phyloP scores from a whole-genome alignment of 2,888 invertebrate species.

The Dastarcus helophoroides region DNA sequence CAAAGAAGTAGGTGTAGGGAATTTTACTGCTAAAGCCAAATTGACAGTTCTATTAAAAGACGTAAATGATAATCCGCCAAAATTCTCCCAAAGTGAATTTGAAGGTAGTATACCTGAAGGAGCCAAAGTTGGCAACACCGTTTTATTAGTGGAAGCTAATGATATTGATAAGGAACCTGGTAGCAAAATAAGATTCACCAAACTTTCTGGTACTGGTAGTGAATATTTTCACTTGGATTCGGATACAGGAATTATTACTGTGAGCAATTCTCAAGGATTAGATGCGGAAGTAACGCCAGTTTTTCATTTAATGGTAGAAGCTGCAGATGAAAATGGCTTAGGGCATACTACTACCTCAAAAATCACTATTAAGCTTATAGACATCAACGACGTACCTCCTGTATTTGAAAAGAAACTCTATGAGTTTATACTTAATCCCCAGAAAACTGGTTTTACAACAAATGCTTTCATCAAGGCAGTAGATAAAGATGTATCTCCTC shows the following conservation, averaged over 20 bases:
- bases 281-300: constrained; percentile 74
- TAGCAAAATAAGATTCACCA: constrained; percentile 42
- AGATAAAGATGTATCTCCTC: constrained; percentile 71
- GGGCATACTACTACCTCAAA: constrained; percentile 65
- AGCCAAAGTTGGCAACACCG: constrained; percentile 45
- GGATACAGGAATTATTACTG: constrained; percentile 66
- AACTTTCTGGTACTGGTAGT: constrained; percentile 43
- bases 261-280: constrained; percentile 63
- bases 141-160: constrained; percentile 57
- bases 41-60: constrained; percentile 75
- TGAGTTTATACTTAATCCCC: constrained; percentile 67
- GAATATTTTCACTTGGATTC: constrained; percentile 69
- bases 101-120: constrained; percentile 70
- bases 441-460: constrained; percentile 59
- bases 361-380: constrained; percentile 62
- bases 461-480: constrained; percentile 71
- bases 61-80: constrained; percentile 78
- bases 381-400: constrained; percentile 46
- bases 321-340: constrained; percentile 74
- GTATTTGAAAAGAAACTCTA: constrained; percentile 68
- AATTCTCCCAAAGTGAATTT: constrained; percentile 63
- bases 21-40: constrained; percentile 60
- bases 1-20: constrained; percentile 66
- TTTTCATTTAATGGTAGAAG: constrained; percentile 72
- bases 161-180: constrained; percentile 71